Evolutionary conservation across 92 coral and sea anemone genomes (phyloP), one percentile per base, ranked within the genome.

Genomic region (Heliopora coerulea): DNA sequence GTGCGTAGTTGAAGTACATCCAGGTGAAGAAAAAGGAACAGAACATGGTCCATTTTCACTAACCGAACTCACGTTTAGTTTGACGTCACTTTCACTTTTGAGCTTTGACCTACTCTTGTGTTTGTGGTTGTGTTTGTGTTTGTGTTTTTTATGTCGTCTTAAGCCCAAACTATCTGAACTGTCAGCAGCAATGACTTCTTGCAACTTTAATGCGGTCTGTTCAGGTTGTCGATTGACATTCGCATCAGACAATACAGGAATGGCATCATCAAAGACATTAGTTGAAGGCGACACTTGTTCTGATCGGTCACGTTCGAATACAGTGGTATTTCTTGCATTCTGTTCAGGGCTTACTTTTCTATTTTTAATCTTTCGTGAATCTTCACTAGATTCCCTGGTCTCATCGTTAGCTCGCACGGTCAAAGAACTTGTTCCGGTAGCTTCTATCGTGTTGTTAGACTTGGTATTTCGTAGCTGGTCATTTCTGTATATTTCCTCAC

Each of bases 41-140:
- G 42, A 37, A 46, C n/a, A 46, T 46, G 52, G 15, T 1, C 27
- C 37, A 44, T 13, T 44, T 34, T 29, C 49, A 29, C 33, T 40
- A 44, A 23, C 26, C 35, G 68, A 6, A 33, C 35, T 12, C n/a
- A 62, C 0, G 49, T n/a, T 60, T 4, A 12, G 6, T 60, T 18
- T 60, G 66, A 9, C 19, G 9, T 5, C 35, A 27, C 23, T 62
- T 21, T 33, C n/a, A 26, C 1, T 35, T 21, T 65, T 65, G 49
- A 39, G 72, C 20, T 40, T 41, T 15, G 32, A 29, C 26, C 17
- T 58, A 1, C 37, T 14, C 27, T 58, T 27, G 37, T 58, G 34
- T 58, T 58, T 27, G 35, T 58, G 64, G 1, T 58, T 33, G 9
- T 58, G 64, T 27, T 33, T 58, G 49, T 65, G 72, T 65, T 65